Conservation (phyloP, 2,888 invertebrate genomes). For the Troides oblongomaculatus region DNA sequence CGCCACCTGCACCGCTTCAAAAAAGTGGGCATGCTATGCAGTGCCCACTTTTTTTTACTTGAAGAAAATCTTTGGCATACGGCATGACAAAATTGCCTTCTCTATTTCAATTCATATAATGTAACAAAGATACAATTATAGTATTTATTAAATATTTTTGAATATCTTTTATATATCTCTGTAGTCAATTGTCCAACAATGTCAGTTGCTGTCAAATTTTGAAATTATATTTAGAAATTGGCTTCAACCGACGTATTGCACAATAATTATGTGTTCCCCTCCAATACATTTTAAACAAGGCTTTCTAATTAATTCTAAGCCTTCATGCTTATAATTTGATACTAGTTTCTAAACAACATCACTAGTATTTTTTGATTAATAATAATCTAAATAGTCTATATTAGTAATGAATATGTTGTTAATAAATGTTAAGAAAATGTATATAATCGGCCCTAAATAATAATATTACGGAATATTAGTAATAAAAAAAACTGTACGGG, state of each 20-base stretch:
- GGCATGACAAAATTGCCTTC: too few relatives aligned
- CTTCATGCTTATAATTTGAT: background rate
- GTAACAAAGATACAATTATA: background rate
- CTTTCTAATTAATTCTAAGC: background rate
- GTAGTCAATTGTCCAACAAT: background rate
- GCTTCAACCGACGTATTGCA: background rate
- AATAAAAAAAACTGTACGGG: constrained; percentile 49
- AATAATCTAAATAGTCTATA: constrained; percentile 36
- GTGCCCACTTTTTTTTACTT: too few relatives aligned
- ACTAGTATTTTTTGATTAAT: constrained; percentile 10
- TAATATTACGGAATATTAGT: too few relatives aligned
- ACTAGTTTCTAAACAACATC: background rate
- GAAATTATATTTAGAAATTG: background rate
- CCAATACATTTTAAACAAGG: background rate
- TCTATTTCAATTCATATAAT: too few relatives aligned
- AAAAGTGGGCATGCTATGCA: too few relatives aligned
- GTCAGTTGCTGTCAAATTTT: background rate
- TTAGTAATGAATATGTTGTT: too few relatives aligned
- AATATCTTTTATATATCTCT: background rate
- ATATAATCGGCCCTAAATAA: too few relatives aligned
- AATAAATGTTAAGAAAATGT: too few relatives aligned
- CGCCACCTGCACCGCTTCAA: too few relatives aligned
- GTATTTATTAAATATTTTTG: background rate
- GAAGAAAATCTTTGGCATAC: too few relatives aligned
- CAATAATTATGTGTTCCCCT: background rate